Base-by-base conservation (phyloP, 2,888 invertebrate genomes). In the Dynastes tityus region DNA sequence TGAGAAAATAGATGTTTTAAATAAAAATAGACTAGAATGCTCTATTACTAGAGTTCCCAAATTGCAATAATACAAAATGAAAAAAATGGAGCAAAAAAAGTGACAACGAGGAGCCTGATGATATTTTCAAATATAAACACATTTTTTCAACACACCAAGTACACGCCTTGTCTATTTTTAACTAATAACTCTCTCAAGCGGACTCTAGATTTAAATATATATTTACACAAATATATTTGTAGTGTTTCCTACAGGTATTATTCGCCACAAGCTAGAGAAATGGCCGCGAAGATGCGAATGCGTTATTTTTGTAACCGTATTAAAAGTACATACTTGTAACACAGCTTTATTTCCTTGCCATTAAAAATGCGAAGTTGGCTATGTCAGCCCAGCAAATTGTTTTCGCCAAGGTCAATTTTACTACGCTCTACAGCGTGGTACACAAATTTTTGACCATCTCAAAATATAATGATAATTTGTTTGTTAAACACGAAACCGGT, bases 121-220 rank as follows among this genome's bases (percentile, higher is more conserved):
- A 68, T 68, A 68, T 68, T 68, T 68, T 68, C 45, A 68, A 68
- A 68, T 49, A 68, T 45, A 61, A 61, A 68, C 45, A 49, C 27
- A 49, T 40, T 67, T 68, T 68, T 49, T 51, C 27, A 8, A 9
- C 68, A 68, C 22, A n/a, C 22, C 9, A 11, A 67, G 32, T 29
- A 68, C 51, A 68, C 49, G 11, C 11, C 9, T 55, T 5, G 16
- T n/a, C 29, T 68, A 68, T 68, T 68, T 68, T 49, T 51, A 68
- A 68, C 16, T 16, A 45, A 45, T 45, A 45, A 55, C 29, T 16
- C 22, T 22, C 29, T 22, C 51, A 37, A 68, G 51, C 49, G n/a
- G 68, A 11, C 51, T 22, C 68, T 68, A 68, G 68, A 22, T 68
- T 49, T 68, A 45, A 27, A 68, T 45, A 68, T 40, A 65, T 29